These are phyloP conservation scores for Cotesia congregata DNA, from an alignment of 2,888 invertebrate species.

Conservation along the genomic window DNA sequence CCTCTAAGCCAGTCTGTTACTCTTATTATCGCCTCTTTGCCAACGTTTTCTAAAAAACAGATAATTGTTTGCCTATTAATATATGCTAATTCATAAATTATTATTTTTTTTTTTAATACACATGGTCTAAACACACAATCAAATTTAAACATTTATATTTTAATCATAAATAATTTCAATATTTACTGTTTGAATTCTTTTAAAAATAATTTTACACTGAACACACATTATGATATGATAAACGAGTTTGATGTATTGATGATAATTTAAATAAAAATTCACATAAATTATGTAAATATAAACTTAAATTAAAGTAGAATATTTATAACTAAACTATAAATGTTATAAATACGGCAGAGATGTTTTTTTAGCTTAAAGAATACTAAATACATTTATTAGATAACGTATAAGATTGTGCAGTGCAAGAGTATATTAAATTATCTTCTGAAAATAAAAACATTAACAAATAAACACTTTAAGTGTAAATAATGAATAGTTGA, in stretches of 20 bases:
- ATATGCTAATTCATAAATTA: constrained; percentile 17
- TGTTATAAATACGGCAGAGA: not conserved
- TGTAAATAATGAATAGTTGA: not conserved
- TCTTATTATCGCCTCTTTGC: constrained; percentile 62
- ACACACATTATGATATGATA: too few relatives aligned
- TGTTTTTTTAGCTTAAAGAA: not conserved
- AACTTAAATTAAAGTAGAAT: constrained; percentile 8
- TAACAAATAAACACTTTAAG: constrained; percentile 1
- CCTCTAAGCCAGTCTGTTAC: constrained; percentile 66
- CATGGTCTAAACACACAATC: not conserved
- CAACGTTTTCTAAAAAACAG: constrained; percentile 58
- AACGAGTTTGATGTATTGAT: too few relatives aligned
- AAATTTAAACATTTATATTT: too few relatives aligned
- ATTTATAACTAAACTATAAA: not conserved
- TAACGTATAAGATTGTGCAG: not conserved
- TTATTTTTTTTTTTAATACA: constrained; percentile 12
- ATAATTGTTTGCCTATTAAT: not conserved
- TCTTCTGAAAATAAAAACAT: not conserved
- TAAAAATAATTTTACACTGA: too few relatives aligned
- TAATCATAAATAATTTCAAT: too few relatives aligned
- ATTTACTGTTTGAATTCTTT: too few relatives aligned
- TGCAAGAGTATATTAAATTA: not conserved
- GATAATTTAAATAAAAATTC: not conserved
- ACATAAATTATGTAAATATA: constrained; percentile 9
- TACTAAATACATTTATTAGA: not conserved